Evolutionary conservation across 2,797 vertebrate species (phyloP), one percentile per base, ranked within the genome.

Genomic region (Alfaro cultratus): DNA sequence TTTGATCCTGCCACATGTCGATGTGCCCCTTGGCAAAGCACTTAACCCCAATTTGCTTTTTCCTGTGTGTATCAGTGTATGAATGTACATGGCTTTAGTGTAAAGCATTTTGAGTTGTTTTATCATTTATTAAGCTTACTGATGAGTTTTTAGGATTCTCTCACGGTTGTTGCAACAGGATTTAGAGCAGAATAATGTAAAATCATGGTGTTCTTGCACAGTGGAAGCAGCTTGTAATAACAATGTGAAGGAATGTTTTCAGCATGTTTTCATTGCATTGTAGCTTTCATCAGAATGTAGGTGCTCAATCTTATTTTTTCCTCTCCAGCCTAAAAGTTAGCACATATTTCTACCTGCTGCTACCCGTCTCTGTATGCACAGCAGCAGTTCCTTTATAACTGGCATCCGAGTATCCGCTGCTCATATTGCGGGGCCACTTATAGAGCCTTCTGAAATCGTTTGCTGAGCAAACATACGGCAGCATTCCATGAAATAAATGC

Each of bases 351-450:
- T 75, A 80, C 81, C 74, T 83, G 75, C 72, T 36, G 53, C 36
- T 75, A 16, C 47, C 57, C 64, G 21, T 68, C 26, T 88, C 70
- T 81, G 34, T 71, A 80, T 79, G 47, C 81, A 84, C 72, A 82
- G 70, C 82, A 57, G 41, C 73, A 31, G 64, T 64, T 68, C 1
- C 75, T 88, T 90, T 53, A 73, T 86, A 90, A 85, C 74, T 34
- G 13, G 39, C 60, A 73, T 57, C 23, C 29, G 53, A 29, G 53
- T 3, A 67, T 4, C 53, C 80, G 67, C 67, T 68, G 57, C 70
- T 78, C n/a, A 55, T 0, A 51, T 46, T 55, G 39, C 41, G 72
- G 15, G 4, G 57, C 21, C 9, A 26, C 18, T 64, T 76, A 53
- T 18, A n/a, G 51, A 55, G 51, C 79, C 43, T 62, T 43, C 23